Conservation (phyloP, 2,113 vertebrate genomes). For the Epinephelus cyanopodus region DNA sequence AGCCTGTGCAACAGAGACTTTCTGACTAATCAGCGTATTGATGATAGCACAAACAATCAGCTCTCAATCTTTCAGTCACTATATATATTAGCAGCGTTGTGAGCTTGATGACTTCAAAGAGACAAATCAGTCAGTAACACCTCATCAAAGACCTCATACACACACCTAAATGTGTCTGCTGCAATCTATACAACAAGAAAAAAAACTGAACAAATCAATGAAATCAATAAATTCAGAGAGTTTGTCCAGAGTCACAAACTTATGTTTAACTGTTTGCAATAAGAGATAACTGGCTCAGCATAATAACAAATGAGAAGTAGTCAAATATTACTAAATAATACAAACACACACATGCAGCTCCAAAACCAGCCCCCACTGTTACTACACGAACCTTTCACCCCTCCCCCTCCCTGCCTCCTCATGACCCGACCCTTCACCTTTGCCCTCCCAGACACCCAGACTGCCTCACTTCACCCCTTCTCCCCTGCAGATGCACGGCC, state of each 20-base stretch:
- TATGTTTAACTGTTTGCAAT: neutral
- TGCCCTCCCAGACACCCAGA: constrained; percentile 54
- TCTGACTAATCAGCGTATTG: neutral
- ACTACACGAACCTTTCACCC: constrained; percentile 32
- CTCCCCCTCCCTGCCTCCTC: constrained; percentile 13
- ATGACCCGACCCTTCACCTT: constrained; percentile 62
- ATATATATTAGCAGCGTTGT: neutral
- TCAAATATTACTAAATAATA: neutral
- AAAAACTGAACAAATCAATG: neutral
- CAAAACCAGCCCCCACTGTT: neutral
- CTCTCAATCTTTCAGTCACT: neutral
- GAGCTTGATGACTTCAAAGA: neutral
- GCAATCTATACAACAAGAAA: neutral
- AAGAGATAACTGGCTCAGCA: too few relatives aligned
- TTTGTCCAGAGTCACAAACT: neutral
- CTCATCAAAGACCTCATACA: neutral
- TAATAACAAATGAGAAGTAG: neutral
- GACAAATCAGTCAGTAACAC: neutral
- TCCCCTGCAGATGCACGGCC: constrained; percentile 60
- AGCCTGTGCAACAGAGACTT: too few relatives aligned
- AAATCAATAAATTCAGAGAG: neutral
- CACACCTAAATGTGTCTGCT: neutral
- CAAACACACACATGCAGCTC: neutral
- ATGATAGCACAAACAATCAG: neutral
- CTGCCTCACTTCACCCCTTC: constrained; percentile 17